Percentiles rank a stretch among this genome's conserved stretches.
phyloP scores from a whole-genome alignment of 1,140 invertebrate genomes.

The Musca domestica region DNA sequence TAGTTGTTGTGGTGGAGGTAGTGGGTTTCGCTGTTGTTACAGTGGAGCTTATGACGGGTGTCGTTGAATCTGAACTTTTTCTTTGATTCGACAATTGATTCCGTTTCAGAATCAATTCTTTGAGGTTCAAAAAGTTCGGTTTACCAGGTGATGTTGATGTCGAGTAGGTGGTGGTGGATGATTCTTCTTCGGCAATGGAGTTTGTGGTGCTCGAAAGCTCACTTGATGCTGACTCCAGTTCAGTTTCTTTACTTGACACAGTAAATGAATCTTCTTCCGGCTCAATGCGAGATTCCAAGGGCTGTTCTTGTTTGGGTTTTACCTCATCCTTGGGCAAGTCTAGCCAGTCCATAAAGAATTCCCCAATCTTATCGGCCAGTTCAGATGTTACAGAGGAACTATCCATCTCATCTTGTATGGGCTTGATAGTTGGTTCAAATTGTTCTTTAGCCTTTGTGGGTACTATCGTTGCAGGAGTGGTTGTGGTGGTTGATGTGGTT shows the following conservation, averaged over 20 bases:
- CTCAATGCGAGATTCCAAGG: slow-evolving; percentile 39
- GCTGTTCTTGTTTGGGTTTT: slow-evolving; percentile 25
- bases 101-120: slow-evolving; percentile 44
- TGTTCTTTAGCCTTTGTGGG: not conserved
- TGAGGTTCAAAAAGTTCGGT: slow-evolving; percentile 49
- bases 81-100: slow-evolving; percentile 33
- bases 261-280: slow-evolving; percentile 28
- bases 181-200: not conserved
- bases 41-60: not conserved
- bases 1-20: slow-evolving; percentile 19
- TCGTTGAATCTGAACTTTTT: slow-evolving; percentile 8
- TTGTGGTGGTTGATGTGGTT: not conserved
- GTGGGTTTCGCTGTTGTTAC: not conserved
- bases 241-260: not conserved
- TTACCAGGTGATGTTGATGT: slow-evolving; percentile 27
- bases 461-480: not conserved
- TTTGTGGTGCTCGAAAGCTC: not conserved
- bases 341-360: slow-evolving; percentile 49
- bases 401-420: not conserved
- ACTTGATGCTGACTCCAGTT: not conserved
- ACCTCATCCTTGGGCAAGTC: slow-evolving; percentile 34
- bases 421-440: slow-evolving; percentile 17
- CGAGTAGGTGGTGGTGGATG: not conserved
- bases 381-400: slow-evolving; percentile 39
- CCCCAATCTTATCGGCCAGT: slow-evolving; percentile 47